phyloP scores from a whole-genome alignment of 2,797 vertebrate genomes.

The Dipus sagitta region DNA sequence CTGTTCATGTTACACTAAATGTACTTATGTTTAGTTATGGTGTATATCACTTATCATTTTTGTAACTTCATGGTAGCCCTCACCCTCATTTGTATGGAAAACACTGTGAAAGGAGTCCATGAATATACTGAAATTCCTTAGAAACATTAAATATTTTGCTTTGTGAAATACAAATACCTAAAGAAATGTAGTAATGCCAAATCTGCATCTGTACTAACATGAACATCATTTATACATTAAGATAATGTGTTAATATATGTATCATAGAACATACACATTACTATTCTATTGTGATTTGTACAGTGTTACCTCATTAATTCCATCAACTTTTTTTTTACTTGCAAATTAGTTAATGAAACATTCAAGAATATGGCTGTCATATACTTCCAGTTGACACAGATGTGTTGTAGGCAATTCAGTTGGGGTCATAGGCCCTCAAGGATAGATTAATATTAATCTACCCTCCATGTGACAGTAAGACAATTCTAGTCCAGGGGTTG shows the following conservation, averaged over 20 bases:
- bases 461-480: too few species aligned
- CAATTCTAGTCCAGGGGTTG: too few species aligned
- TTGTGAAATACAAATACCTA: background rate
- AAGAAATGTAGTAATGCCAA: too few species aligned
- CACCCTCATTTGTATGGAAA: constrained; percentile 12
- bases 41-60: background rate
- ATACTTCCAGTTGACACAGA: background rate
- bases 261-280: background rate
- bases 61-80: background rate
- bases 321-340: background rate
- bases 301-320: background rate
- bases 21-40: background rate
- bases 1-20: background rate
- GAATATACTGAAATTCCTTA: background rate
- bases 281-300: background rate
- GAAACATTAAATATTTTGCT: background rate
- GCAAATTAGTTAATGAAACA: background rate
- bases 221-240: background rate
- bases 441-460: too few species aligned
- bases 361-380: background rate
- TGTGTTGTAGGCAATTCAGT: too few species aligned
- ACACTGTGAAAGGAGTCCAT: background rate
- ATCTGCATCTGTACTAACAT: background rate
- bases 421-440: too few species aligned
- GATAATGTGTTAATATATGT: background rate